Evolutionary conservation across 2,113 vertebrate genomes (phyloP), one percentile per base, ranked within the genome.

Genomic region (Illadopsis cleaveri): DNA sequence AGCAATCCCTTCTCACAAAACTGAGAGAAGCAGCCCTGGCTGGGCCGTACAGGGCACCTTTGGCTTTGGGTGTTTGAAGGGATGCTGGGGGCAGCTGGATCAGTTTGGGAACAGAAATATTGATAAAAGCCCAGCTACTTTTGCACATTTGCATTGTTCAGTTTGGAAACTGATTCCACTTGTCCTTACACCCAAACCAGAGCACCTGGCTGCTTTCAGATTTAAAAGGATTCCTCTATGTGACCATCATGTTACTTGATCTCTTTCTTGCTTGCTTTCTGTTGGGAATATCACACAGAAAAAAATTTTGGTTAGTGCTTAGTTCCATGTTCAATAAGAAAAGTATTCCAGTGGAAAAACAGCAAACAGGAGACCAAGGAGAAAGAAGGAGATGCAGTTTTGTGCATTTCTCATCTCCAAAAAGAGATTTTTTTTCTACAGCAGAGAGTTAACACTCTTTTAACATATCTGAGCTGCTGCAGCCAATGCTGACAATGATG

Each of bases 41-140:
- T 24, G 65, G 22, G 56, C 5, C 1, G 1, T 7, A 35, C 2
- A 6, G 57, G 77, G 33, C 23, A 27, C 12, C 20, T 11, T 3
- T 9, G 3, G 11, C 77, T 68, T 21, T 2, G 12, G 9, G 37
- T 51, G 42, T 33, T 82, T 70, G 12, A 35, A 28, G 38, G 24
- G 44, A 6, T 42, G 18, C 47, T 81, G 66, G 35, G 30, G 45
- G 62, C 53, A 72, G n/a, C 56, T 84, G 38, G 22, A 37, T 82
- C 5, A 0, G 12, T 76, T 86, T 66, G 50, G 70, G 69, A 82
- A 33, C 10, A 61, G 38, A 83, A 78, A 24, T 57, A 10, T 8
- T 1, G 1, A 5, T 35, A 62, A 75, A 89, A 71, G 18, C 27
- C n/a, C 33, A 19, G 11, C 11, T 42, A 3, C n/a, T 65, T 77